Conservation (phyloP, 2,797 vertebrate species). For the Typhlichthys eigenmanni region DNA sequence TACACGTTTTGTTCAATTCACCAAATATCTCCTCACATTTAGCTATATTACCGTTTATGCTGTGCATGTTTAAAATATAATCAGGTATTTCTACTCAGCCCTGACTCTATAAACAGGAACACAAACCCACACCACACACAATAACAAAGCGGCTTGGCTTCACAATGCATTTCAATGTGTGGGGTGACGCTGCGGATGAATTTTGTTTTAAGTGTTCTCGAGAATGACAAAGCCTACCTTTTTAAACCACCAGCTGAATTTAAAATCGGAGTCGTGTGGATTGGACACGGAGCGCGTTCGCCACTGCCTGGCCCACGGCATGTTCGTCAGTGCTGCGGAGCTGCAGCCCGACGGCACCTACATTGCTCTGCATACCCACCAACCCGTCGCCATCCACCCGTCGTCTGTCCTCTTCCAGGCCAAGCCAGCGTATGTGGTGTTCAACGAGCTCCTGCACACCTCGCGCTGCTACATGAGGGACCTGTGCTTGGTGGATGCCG, state of each 20-base stretch:
- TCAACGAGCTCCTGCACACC: slow-evolving; percentile 90
- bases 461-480: slow-evolving; percentile 95
- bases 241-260: slow-evolving; percentile 77
- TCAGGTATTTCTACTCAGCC: too few relatives aligned
- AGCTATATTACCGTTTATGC: too few relatives aligned
- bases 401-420: slow-evolving; percentile 94
- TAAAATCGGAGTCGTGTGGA: slow-evolving; percentile 86
- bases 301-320: slow-evolving; percentile 90
- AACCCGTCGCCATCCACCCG: slow-evolving; percentile 90
- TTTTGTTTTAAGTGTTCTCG: too few relatives aligned
- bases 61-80: too few relatives aligned
- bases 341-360: slow-evolving; percentile 89
- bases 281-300: slow-evolving; percentile 80
- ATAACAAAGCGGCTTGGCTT: too few relatives aligned
- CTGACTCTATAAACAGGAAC: too few relatives aligned
- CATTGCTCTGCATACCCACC: slow-evolving; percentile 85
- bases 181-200: too few relatives aligned
- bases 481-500: slow-evolving; percentile 88
- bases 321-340: slow-evolving; percentile 91
- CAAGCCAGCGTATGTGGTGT: slow-evolving; percentile 89
- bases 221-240: background rate
- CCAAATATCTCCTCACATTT: too few relatives aligned
- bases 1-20: too few relatives aligned
- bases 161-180: too few relatives aligned
- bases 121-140: too few relatives aligned